phyloP scores from a whole-genome alignment of 2,888 invertebrate species.

The Kryphioiulus occultus region DNA sequence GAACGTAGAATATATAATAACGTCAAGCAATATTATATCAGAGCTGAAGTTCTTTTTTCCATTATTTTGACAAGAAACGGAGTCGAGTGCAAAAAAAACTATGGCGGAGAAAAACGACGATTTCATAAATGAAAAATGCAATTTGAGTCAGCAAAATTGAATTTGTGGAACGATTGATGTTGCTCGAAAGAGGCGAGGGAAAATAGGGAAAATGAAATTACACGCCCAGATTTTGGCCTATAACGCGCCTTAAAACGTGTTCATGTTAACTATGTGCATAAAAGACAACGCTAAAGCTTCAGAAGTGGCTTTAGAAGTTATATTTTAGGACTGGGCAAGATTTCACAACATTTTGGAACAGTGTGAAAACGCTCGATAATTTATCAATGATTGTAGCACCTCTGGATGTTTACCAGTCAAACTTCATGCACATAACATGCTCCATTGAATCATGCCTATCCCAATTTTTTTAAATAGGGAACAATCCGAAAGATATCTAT shows the following conservation, averaged over 20 bases:
- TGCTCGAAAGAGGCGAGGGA: background rate
- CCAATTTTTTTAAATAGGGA: too few relatives aligned
- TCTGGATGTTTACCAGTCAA: too few relatives aligned
- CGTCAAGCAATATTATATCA: conserved; percentile 20
- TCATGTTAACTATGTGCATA: background rate
- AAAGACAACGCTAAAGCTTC: background rate
- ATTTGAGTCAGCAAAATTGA: conserved; percentile 36
- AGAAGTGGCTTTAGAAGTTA: background rate
- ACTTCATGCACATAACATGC: too few relatives aligned
- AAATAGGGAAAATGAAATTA: background rate
- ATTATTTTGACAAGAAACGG: conserved; percentile 14
- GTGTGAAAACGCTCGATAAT: too few relatives aligned
- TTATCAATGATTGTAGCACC: too few relatives aligned
- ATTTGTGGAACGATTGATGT: conserved; percentile 26
- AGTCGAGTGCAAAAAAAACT: conserved; percentile 22
- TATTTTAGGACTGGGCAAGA: too few relatives aligned
- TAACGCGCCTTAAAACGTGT: background rate
- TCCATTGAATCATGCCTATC: too few relatives aligned
- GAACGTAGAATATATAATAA: conserved; percentile 19
- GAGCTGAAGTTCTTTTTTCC: background rate
- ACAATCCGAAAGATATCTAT: too few relatives aligned
- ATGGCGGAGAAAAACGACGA: conserved; percentile 16
- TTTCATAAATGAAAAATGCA: conserved; percentile 30
- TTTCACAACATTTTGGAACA: too few relatives aligned
- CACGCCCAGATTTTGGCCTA: conserved; percentile 18